Evolutionary conservation across 1,140 invertebrate species (phyloP), one percentile per base, ranked within the genome.

Genomic region (Drosophila erecta): DNA sequence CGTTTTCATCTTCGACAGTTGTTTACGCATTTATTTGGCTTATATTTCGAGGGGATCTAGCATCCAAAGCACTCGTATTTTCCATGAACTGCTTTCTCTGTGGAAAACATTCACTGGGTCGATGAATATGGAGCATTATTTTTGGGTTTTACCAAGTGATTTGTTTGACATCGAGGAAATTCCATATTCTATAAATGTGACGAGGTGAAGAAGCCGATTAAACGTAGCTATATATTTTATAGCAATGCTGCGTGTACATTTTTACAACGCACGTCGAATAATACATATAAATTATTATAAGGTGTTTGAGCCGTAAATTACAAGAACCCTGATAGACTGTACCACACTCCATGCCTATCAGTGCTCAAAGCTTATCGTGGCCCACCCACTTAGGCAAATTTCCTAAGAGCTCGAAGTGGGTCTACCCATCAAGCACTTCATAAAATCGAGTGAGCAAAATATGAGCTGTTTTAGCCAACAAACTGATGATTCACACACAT

Each of bases 1-100:
- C 59, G 53, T 62, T 66, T 47, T 57, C 24, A 53, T 57, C 76
- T 44, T 69, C 37, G 12, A 4, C 27, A 61, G 40, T 87, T 87
- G 78, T 86, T 86, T 86, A 87, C 55, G 30, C 78, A 71, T 67
- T 74, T 60, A 81, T 69, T 70, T 86, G 81, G 78, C 83, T 78
- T 79, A 86, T 60, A 81, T 87, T 65, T 75, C 49, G 62, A 50
- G 3, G 44, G 22, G 14, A 30, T 56, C 24, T 50, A 43, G 5
- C 67, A 37, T 70, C 38, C 76, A 62, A 30, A 22, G 46, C 62
- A 43, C 54, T 76, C 49, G 47, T 17, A 24, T 46, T 70, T 85
- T 53, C 37, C 67, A 69, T 81, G 77, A 86, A 70, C 81, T 81
- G 81, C 50, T 54, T 66, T 47, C 22, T 11, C 2, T 35, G 24